phyloP scores from a whole-genome alignment of 2,113 vertebrate species.

The Gopherus evgoodei region DNA sequence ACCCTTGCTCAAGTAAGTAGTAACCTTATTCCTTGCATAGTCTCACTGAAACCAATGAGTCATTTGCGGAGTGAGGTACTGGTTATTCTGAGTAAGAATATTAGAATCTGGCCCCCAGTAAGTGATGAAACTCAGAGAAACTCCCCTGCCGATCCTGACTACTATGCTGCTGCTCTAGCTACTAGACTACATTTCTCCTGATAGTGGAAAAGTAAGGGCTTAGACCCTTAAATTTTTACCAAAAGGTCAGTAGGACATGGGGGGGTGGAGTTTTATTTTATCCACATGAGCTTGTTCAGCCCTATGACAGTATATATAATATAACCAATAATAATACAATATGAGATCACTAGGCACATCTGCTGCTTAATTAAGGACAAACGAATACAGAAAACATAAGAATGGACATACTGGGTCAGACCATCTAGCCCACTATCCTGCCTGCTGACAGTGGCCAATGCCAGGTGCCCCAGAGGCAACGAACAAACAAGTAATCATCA shows the following conservation, averaged over 20 bases:
- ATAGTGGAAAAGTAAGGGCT: background rate
- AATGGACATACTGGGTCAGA: no score
- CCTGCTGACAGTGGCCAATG: no score
- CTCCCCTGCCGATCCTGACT: background rate
- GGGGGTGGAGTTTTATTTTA: background rate
- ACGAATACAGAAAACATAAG: background rate
- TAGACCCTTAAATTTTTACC: background rate
- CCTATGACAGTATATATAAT: background rate
- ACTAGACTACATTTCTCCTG: background rate
- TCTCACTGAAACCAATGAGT: background rate
- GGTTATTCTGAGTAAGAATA: background rate
- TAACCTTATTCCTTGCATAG: background rate
- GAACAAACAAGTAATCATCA: no score
- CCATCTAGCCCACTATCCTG: no score
- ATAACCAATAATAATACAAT: background rate
- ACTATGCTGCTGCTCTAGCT: background rate
- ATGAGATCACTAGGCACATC: background rate
- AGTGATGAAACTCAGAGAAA: background rate
- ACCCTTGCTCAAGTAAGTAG: background rate
- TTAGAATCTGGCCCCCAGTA: background rate
- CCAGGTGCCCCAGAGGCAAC: no score
- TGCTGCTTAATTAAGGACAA: background rate
- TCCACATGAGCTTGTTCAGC: background rate
- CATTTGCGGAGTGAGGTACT: background rate
- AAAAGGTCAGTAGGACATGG: background rate